Conservation (phyloP, 2,797 vertebrate genomes). For the Limnodromus scolopaceus region DNA sequence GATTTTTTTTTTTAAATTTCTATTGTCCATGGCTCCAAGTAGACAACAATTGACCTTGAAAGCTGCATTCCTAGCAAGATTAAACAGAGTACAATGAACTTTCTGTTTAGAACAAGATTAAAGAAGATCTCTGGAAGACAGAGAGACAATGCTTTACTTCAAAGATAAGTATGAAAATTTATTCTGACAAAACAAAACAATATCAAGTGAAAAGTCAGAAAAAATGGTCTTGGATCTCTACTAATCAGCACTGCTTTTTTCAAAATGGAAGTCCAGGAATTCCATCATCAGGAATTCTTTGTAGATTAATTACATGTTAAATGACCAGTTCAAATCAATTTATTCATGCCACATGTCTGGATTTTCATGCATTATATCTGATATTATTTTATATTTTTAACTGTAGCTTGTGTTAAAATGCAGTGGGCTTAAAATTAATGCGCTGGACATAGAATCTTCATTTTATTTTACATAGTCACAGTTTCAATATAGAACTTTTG, state of each 20-base stretch:
- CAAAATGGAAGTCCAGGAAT: slow-evolving; percentile 1
- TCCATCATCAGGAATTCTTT: background rate
- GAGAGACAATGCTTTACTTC: slow-evolving; percentile 7
- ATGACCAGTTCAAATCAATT: background rate
- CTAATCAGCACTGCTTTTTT: background rate
- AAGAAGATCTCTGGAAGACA: slow-evolving; percentile 22
- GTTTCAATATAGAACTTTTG: background rate
- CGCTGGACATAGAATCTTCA: background rate
- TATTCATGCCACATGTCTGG: background rate
- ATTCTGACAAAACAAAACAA: slow-evolving; percentile 9
- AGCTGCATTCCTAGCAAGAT: background rate
- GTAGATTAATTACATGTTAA: background rate
- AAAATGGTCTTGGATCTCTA: background rate
- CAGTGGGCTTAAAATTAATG: background rate
- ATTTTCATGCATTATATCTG: background rate
- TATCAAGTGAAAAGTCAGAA: background rate
- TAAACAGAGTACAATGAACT: background rate
- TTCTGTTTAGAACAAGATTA: slow-evolving; percentile 25
- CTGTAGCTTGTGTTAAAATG: background rate
- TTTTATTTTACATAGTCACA: background rate
- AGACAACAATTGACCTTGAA: background rate
- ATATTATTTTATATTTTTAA: background rate
- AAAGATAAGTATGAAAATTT: background rate
- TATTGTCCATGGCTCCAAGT: background rate
- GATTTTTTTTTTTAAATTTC: background rate